These are phyloP conservation scores for Drosophila lowei DNA, from an alignment of 1,140 invertebrate genomes.

Conservation along the genomic window DNA sequence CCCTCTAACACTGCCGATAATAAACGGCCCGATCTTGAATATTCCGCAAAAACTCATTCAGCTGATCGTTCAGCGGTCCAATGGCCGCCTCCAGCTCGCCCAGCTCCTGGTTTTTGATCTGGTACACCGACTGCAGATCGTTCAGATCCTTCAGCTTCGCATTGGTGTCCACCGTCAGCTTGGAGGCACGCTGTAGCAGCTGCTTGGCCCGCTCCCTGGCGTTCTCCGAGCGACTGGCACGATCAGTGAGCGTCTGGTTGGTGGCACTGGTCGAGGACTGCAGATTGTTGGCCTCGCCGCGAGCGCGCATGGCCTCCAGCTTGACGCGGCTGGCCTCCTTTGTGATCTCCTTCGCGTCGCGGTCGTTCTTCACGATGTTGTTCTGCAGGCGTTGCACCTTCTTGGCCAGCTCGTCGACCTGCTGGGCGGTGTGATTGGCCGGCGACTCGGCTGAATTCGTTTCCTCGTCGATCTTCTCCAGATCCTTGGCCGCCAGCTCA, in stretches of 20 bases:
- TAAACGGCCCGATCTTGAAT: constrained; percentile 85
- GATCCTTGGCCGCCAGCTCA: constrained; percentile 88
- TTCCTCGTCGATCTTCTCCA: constrained; percentile 87
- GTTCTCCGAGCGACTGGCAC: constrained; percentile 86
- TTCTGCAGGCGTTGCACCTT: constrained; percentile 89
- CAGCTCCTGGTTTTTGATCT: constrained; percentile 84
- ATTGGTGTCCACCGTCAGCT: constrained; percentile 89
- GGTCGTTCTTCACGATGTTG: constrained; percentile 90
- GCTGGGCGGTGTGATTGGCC: constrained; percentile 88
- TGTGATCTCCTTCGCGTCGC: constrained; percentile 85
- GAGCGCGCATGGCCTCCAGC: constrained; percentile 83
- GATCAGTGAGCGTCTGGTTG: constrained; percentile 85
- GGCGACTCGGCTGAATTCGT: constrained; percentile 89
- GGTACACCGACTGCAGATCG: constrained; percentile 79
- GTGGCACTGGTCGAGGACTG: constrained; percentile 83
- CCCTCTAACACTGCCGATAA: constrained; percentile 70
- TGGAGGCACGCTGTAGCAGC: constrained; percentile 89
- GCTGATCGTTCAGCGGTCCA: constrained; percentile 84
- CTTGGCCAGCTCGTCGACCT: constrained; percentile 87
- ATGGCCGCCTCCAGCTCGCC: constrained; percentile 83
- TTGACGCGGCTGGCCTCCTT: constrained; percentile 84
- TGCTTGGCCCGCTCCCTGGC: constrained; percentile 89
- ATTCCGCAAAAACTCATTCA: constrained; percentile 84
- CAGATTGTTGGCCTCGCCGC: constrained; percentile 67
- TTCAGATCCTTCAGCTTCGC: constrained; percentile 89